phyloP scores from a whole-genome alignment of 2,113 vertebrate genomes.

The Dasyprocta punctata region DNA sequence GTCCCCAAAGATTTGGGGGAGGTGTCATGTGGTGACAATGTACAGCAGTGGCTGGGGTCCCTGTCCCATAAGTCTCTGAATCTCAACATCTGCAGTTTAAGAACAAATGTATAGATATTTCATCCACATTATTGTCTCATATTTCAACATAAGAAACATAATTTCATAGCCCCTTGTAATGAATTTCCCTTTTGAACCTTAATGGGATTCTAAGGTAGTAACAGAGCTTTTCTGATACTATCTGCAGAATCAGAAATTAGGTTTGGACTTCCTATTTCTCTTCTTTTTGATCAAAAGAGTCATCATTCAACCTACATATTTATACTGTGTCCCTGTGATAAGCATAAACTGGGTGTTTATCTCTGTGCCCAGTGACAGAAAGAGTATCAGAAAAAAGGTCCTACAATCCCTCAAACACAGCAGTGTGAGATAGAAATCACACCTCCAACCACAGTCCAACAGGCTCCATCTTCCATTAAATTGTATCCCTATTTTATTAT shows the following conservation, averaged over 20 bases:
- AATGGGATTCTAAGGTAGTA: slow-evolving; percentile 34
- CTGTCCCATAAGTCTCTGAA: neutral
- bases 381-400: slow-evolving; percentile 2
- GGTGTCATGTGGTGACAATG: fast-evolving
- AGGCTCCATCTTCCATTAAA: slow-evolving; percentile 56
- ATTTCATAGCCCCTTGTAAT: neutral
- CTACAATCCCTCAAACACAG: neutral
- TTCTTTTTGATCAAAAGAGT: slow-evolving; percentile 26
- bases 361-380: slow-evolving; percentile 18
- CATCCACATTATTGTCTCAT: neutral
- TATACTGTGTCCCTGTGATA: neutral
- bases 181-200: neutral
- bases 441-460: neutral
- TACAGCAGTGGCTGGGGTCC: neutral
- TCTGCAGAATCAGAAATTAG: slow-evolving; percentile 50
- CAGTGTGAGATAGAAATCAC: neutral
- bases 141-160: neutral
- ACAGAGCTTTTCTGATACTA: slow-evolving; percentile 36
- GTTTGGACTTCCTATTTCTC: neutral
- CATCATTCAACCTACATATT: slow-evolving; percentile 41
- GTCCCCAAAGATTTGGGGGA: neutral
- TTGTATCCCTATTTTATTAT: slow-evolving; percentile 52
- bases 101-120: neutral
- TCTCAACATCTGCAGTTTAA: neutral
- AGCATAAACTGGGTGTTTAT: slow-evolving; percentile 53